These are phyloP conservation scores for Porites lobata DNA, from an alignment of 92 coral and sea anemone species.

Conservation along the genomic window DNA sequence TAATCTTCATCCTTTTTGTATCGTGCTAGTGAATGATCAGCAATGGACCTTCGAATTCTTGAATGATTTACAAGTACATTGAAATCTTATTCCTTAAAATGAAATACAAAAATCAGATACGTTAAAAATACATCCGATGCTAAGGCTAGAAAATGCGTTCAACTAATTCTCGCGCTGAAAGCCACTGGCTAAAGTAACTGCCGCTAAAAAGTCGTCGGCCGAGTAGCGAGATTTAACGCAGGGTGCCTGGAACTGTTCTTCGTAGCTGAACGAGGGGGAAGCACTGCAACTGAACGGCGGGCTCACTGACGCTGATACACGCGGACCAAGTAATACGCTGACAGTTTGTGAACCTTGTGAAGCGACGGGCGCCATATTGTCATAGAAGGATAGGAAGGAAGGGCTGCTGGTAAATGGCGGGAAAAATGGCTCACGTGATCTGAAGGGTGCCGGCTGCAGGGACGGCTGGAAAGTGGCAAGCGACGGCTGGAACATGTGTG, in stretches of 20 bases:
- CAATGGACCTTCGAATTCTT: too few relatives aligned
- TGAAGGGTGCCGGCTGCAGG: constrained; percentile 19
- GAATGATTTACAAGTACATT: too few relatives aligned
- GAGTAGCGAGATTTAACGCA: constrained; percentile 34
- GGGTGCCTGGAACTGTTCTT: constrained; percentile 21
- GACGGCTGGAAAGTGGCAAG: constrained; percentile 20
- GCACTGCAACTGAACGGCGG: constrained; percentile 7
- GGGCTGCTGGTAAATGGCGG: neutral
- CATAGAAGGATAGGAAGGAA: neutral
- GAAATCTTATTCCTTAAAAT: too few relatives aligned
- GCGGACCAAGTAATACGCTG: neutral
- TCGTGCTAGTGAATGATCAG: too few relatives aligned
- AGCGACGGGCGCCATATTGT: neutral
- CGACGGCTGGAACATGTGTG: constrained; percentile 22
- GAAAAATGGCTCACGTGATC: constrained; percentile 27
- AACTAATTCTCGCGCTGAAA: constrained; percentile 68
- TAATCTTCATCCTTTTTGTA: too few relatives aligned
- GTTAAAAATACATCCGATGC: too few relatives aligned
- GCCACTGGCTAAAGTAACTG: constrained; percentile 64
- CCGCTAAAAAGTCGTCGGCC: constrained; percentile 72
- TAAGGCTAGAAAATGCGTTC: too few relatives aligned
- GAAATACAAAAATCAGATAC: too few relatives aligned
- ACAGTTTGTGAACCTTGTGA: neutral
- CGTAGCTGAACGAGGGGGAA: neutral
- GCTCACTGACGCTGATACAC: constrained; percentile 2